A percentile compares a stretch with the other conserved stretches of the same genome.
Conservation (phyloP, 2,888 invertebrate species). For the Pyrocoelia pectoralis region DNA sequence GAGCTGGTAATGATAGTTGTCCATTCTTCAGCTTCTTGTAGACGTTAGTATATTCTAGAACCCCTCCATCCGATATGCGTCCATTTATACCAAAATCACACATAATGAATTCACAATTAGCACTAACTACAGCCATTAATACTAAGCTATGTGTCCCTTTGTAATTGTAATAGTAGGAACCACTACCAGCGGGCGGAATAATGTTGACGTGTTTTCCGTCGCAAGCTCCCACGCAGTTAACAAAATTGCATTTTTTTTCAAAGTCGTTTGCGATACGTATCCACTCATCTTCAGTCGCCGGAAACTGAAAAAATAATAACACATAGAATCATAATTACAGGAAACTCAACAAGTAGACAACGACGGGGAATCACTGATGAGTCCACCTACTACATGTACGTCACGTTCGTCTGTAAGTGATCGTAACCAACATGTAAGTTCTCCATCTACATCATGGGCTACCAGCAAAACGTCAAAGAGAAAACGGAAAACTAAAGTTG, state of each 20-base stretch:
- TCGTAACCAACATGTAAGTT: not conserved
- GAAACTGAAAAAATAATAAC: constrained; percentile 34
- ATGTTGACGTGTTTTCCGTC: constrained; percentile 45
- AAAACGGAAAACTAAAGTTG: too few relatives aligned
- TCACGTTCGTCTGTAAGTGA: too few relatives aligned
- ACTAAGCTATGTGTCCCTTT: constrained; percentile 39
- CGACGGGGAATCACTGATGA: not conserved
- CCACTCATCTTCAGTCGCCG: constrained; percentile 36
- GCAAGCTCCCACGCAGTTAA: constrained; percentile 41
- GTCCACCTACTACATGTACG: not conserved
- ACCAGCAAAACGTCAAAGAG: not conserved
- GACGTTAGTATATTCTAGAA: constrained; percentile 29
- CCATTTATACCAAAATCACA: constrained; percentile 35
- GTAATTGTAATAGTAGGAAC: constrained; percentile 46
- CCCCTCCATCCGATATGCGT: constrained; percentile 32
- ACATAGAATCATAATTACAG: not conserved
- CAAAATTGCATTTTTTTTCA: constrained; percentile 41
- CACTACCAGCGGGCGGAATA: constrained; percentile 38
- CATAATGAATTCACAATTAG: constrained; percentile 39
- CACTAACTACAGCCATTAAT: constrained; percentile 35
- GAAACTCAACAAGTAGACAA: not conserved
- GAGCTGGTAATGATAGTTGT: constrained; percentile 25
- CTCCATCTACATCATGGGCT: not conserved
- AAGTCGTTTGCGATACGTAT: constrained; percentile 29
- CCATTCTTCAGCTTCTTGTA: constrained; percentile 16